phyloP scores from a whole-genome alignment of 1,140 invertebrate genomes.

The Nasonia longicornis region DNA sequence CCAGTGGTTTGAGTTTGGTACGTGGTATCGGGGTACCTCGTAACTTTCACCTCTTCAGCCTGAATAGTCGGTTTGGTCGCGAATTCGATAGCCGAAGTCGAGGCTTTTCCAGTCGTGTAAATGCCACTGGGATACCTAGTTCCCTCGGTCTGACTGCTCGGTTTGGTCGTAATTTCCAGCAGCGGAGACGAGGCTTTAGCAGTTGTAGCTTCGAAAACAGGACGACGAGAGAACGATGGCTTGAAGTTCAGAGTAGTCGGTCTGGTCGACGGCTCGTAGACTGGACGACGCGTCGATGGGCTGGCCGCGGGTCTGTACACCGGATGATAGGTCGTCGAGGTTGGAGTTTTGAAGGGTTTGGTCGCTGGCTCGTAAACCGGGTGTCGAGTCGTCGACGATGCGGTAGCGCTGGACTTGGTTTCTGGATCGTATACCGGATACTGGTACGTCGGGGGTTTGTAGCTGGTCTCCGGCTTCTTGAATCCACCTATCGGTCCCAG shows the following conservation, averaged over 20 bases:
- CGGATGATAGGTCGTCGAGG: not conserved
- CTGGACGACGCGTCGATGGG: not conserved
- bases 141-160: not conserved
- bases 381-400: not conserved
- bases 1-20: not conserved
- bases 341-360: not conserved
- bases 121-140: not conserved
- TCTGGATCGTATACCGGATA: conserved; percentile 12
- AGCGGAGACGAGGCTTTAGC: not conserved
- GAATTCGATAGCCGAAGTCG: not conserved
- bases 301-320: not conserved
- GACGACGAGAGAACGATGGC: not conserved
- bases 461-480: conserved; percentile 20
- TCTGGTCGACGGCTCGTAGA: not conserved
- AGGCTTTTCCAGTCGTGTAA: conserved; percentile 9
- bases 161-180: not conserved
- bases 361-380: conserved; percentile 13
- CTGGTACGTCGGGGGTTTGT: conserved; percentile 11
- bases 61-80: not conserved
- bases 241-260: not conserved
- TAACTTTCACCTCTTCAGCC: not conserved
- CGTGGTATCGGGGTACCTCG: not conserved
- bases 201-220: not conserved
- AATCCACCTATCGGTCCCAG: not conserved
- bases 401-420: not conserved